phyloP scores from a whole-genome alignment of 2,888 invertebrate species.

The Scelioninae gen. 1 region DNA sequence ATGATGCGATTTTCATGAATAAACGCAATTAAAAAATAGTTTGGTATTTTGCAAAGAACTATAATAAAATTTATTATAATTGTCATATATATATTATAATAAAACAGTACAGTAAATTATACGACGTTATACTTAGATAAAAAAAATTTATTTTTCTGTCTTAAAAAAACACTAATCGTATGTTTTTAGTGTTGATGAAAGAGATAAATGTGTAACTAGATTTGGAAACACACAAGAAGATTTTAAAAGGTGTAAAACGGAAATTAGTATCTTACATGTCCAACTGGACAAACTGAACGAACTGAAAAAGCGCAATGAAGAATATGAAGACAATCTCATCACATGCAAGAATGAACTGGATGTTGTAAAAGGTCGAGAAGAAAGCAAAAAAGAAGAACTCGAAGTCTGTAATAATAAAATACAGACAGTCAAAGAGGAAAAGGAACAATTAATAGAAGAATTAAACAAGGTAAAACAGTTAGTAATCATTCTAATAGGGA shows the following conservation, averaged over 20 bases:
- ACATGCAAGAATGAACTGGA: slow-evolving; percentile 80
- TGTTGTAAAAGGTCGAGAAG: slow-evolving; percentile 77
- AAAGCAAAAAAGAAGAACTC: slow-evolving; percentile 76
- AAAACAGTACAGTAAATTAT: background rate
- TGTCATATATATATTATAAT: background rate
- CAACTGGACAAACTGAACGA: slow-evolving; percentile 77
- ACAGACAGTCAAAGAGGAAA: slow-evolving; percentile 75
- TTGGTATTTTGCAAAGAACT: too few species aligned
- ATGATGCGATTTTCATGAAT: too few species aligned
- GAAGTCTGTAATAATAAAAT: slow-evolving; percentile 76
- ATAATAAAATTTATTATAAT: too few species aligned
- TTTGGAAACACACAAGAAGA: slow-evolving; percentile 76
- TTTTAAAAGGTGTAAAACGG: slow-evolving; percentile 77
- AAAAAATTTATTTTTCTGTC: background rate
- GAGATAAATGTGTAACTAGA: slow-evolving; percentile 80
- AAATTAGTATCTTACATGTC: slow-evolving; percentile 77
- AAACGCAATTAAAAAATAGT: too few species aligned
- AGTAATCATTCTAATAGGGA: too few species aligned
- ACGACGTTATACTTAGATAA: too few species aligned
- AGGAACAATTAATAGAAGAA: slow-evolving; percentile 77
- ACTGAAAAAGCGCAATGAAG: slow-evolving; percentile 75
- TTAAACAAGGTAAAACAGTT: slow-evolving; percentile 77
- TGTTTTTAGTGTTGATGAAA: slow-evolving; percentile 79
- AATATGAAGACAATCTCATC: slow-evolving; percentile 77
- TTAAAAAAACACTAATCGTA: background rate